phyloP scores from a whole-genome alignment of 2,888 invertebrate genomes.

The Drosophila mimetica region DNA sequence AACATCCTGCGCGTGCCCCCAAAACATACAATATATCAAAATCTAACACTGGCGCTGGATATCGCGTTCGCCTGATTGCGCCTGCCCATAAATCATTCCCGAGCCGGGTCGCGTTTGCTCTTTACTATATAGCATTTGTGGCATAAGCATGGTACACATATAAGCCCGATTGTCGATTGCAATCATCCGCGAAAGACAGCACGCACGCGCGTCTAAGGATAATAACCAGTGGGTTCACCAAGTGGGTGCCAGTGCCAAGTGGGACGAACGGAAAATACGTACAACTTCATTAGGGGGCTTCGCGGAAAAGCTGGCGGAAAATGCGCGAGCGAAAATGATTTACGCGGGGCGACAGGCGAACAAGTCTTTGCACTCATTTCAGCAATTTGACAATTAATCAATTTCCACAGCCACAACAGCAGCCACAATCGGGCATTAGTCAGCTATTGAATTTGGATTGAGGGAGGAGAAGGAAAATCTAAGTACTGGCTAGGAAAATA shows the following conservation, averaged over 20 bases:
- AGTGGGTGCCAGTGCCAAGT: conserved; percentile 2
- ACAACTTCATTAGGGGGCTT: conserved; percentile 45
- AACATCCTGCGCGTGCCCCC: conserved; percentile 75
- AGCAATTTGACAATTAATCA: conserved; percentile 80
- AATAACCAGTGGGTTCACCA: conserved; percentile 18
- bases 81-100: conserved; percentile 68
- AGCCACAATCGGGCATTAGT: conserved; percentile 61
- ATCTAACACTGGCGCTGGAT: conserved; percentile 69
- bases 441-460: conserved; percentile 24
- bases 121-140: conserved; percentile 13
- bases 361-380: conserved; percentile 80
- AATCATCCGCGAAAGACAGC: conserved; percentile 70
- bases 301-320: conserved; percentile 24
- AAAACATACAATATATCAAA: conserved; percentile 75
- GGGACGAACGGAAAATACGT: background rate
- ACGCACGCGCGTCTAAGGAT: conserved; percentile 70
- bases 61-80: conserved; percentile 73
- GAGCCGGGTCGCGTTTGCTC: conserved; percentile 57
- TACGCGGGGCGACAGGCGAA: conserved; percentile 71
- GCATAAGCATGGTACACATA: conserved; percentile 3
- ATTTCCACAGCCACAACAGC: conserved; percentile 65
- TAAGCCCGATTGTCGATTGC: conserved; percentile 68
- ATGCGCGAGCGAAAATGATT: conserved; percentile 60
- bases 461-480: background rate
- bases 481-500: background rate